A percentile compares a stretch with the other conserved stretches of the same genome.
Evolutionary conservation across 2,888 invertebrate genomes (phyloP).

Genomic region (Synergus itoensis): DNA sequence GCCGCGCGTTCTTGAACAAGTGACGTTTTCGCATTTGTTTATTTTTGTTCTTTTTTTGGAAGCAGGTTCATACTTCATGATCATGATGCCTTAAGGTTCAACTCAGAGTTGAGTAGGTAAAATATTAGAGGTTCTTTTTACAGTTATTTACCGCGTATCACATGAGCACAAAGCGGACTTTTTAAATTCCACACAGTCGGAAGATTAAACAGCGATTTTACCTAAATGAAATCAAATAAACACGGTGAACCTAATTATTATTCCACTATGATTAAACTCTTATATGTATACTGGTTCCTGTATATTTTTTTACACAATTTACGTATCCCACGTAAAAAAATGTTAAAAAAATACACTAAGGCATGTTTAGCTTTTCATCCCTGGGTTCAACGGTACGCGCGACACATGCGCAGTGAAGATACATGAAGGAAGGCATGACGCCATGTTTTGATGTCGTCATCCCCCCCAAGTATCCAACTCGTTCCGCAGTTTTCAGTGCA

Average conservation of each 20-base stretch:
- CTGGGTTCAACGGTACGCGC: conserved; percentile 65
- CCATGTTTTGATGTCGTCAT: conserved; percentile 77
- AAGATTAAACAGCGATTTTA: too few species aligned
- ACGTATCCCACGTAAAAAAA: not conserved
- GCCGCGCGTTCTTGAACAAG: not conserved
- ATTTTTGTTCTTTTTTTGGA: conserved; percentile 22
- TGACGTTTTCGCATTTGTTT: conserved; percentile 4
- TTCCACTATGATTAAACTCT: too few species aligned
- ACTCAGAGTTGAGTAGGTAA: conserved; percentile 41
- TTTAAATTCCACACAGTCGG: not conserved
- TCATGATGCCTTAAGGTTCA: conserved; percentile 3
- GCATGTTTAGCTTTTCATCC: conserved; percentile 43
- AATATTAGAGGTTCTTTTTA: conserved; percentile 8
- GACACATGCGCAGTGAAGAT: conserved; percentile 61
- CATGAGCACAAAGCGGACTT: not conserved
- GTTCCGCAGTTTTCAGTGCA: conserved; percentile 43
- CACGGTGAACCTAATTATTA: too few species aligned
- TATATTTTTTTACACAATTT: not conserved
- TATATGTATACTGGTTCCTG: not conserved
- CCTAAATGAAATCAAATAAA: too few species aligned
- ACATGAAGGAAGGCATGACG: conserved; percentile 66
- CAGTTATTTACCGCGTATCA: not conserved
- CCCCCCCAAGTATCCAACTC: conserved; percentile 57
- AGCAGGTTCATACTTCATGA: too few species aligned
- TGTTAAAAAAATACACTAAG: not conserved